A percentile compares a stretch with the other conserved stretches of the same genome.
Evolutionary conservation across 2,113 vertebrate species (phyloP).

Genomic region (Elanoides forficatus): DNA sequence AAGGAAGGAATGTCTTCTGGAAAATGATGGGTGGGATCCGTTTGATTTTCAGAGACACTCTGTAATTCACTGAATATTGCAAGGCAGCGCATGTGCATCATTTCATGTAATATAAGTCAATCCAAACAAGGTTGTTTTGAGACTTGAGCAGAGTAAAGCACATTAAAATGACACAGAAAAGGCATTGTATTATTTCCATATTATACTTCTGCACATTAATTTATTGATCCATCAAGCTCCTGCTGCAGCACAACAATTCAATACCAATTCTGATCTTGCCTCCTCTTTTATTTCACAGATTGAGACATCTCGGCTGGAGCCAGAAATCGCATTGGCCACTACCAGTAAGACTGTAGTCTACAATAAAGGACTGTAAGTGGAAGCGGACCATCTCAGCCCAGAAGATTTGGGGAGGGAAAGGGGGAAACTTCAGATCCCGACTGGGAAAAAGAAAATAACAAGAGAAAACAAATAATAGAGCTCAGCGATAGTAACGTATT

Average conservation of each 20-base stretch:
- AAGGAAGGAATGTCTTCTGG: not conserved
- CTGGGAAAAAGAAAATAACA: not conserved
- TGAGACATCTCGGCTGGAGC: constrained; percentile 82
- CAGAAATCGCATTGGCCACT: constrained; percentile 84
- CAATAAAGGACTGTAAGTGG: constrained; percentile 89
- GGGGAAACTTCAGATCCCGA: not conserved
- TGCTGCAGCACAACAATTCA: not conserved
- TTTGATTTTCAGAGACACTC: not conserved
- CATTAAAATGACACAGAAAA: not conserved
- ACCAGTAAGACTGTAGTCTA: constrained; percentile 82
- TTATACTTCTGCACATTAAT: not conserved
- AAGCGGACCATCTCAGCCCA: not conserved
- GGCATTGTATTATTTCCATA: not conserved
- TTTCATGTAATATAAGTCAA: not conserved
- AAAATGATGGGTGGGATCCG: not conserved
- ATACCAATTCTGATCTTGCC: not conserved
- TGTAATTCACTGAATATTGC: not conserved
- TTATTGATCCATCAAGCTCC: not conserved
- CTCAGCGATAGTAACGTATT: not conserved
- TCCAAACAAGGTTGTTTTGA: not conserved
- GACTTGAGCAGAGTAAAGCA: not conserved
- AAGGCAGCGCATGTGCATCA: not conserved
- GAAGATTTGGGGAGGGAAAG: not conserved
- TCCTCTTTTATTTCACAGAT: constrained; percentile 75
- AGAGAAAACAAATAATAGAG: not conserved